Evolutionary conservation across 1,140 invertebrate genomes (phyloP), one percentile per base, ranked within the genome.

Genomic region (Ips nitidus): DNA sequence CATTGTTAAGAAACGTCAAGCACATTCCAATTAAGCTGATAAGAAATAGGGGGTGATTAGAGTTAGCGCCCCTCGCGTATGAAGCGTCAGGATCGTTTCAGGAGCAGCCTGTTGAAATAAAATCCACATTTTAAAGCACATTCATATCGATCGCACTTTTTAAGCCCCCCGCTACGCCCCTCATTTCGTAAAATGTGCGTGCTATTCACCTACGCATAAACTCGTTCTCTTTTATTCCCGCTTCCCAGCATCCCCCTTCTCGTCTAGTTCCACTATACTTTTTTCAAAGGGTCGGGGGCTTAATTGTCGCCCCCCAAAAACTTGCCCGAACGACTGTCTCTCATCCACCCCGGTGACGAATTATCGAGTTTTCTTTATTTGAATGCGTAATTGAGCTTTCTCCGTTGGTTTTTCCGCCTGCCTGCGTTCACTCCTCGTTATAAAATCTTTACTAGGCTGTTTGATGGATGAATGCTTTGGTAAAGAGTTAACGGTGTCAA

Each of bases 51-150:
- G 45, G 45, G 45, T 50, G 45, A 50, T 50, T 50, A 50, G 22
- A 45, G 3, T 7, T 37, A n/a, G 36, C 45, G 7, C 50, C 62
- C 45, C 62, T 52, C 63, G 40, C 4, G 56, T 7, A 3, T 69
- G 62, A 66, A 63, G 58, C 71, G 69, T 69, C 71, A 52, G 63
- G 22, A 50, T 6, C 45, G 38, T 37, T 56, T 52, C 66, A 50
- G 62, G 6, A 50, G 7, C 71, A 73, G 71, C 71, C 71, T 75
- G 75, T 77, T 77, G 75, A 78, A 78, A 78, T 78, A 78, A 78
- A 78, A 78, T 78, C 75, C 77, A 76, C 75, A 77, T 78, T 78
- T 77, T 78, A 77, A 77, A 78, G 74, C 77, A 78, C 76, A 78
- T 78, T 78, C 77, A 78, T 78, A 78, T 78, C 74, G 77, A 78